Conservation (phyloP, 2,797 vertebrate species). For the Aphelocoma californica region DNA sequence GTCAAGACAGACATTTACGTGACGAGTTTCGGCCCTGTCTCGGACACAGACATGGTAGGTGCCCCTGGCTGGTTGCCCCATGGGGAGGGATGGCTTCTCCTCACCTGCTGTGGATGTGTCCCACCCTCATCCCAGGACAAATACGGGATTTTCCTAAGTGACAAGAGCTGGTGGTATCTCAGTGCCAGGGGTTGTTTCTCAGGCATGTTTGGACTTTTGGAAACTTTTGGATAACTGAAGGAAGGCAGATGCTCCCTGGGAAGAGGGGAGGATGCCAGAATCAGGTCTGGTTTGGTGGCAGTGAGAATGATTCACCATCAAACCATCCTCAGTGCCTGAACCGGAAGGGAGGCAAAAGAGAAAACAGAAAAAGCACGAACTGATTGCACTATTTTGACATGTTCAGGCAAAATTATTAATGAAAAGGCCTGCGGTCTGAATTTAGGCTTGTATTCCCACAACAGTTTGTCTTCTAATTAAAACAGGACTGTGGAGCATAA, state of each 20-base stretch:
- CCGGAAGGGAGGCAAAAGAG: not conserved
- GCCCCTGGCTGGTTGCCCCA: not conserved
- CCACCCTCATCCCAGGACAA: not conserved
- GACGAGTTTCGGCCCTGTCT: slow-evolving; percentile 97
- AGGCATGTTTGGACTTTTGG: not conserved
- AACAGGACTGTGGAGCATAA: slow-evolving; percentile 52
- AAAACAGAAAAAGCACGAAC: not conserved
- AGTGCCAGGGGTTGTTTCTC: not conserved
- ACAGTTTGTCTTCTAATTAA: slow-evolving; percentile 68
- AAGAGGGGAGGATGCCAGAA: not conserved
- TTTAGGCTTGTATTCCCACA: slow-evolving; percentile 60
- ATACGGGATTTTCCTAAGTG: not conserved
- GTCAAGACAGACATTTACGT: slow-evolving; percentile 98
- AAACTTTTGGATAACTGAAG: not conserved
- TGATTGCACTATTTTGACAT: slow-evolving; percentile 4
- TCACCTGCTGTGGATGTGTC: not conserved
- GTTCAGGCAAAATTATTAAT: slow-evolving; percentile 26
- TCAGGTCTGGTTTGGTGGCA: not conserved
- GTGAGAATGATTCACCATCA: not conserved
- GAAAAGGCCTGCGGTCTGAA: slow-evolving; percentile 55
- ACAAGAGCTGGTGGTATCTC: not conserved
- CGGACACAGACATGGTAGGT: slow-evolving; percentile 98
- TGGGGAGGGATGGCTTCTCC: not conserved
- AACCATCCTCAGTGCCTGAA: not conserved
- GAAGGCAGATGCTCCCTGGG: not conserved